A percentile compares a stretch with the other conserved stretches of the same genome.
Conservation (phyloP, 2,888 invertebrate genomes). For the Alviniconcha strummeri region DNA sequence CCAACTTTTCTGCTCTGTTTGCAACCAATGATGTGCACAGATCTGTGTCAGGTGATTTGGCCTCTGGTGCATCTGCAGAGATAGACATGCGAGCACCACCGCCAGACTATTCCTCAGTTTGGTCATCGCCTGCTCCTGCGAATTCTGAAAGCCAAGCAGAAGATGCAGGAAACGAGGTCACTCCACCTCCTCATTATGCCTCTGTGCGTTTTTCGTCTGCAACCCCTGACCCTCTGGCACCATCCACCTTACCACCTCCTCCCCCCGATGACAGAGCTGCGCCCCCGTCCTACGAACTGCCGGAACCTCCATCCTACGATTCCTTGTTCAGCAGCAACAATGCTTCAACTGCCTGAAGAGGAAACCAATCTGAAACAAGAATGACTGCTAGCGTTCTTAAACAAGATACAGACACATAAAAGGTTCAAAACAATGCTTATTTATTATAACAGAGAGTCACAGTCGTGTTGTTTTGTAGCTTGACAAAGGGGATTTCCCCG, state of each 20-base stretch:
- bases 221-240: too few species aligned
- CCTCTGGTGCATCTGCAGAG: background rate
- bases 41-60: too few species aligned
- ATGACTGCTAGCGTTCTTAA: too few species aligned
- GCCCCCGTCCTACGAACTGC: constrained; percentile 11
- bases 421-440: too few species aligned
- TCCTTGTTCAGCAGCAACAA: background rate
- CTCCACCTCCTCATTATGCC: too few species aligned
- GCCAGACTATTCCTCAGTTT: constrained; percentile 70
- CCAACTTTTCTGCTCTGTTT: background rate
- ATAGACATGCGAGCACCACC: constrained; percentile 40
- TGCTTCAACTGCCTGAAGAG: background rate
- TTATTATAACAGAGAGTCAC: too few species aligned
- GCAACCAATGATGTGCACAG: background rate
- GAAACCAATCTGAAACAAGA: too few species aligned
- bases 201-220: too few species aligned
- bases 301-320: constrained; percentile 5
- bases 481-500: too few species aligned
- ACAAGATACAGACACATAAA: too few species aligned
- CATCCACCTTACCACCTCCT: background rate
- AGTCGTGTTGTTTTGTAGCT: too few species aligned
- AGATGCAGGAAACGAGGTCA: constrained; percentile 86
- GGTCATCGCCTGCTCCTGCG: constrained; percentile 64
- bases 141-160: constrained; percentile 44
- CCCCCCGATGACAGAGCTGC: constrained; percentile 2